phyloP scores from a whole-genome alignment of 2,888 invertebrate species.

The Xylota sylvarum region DNA sequence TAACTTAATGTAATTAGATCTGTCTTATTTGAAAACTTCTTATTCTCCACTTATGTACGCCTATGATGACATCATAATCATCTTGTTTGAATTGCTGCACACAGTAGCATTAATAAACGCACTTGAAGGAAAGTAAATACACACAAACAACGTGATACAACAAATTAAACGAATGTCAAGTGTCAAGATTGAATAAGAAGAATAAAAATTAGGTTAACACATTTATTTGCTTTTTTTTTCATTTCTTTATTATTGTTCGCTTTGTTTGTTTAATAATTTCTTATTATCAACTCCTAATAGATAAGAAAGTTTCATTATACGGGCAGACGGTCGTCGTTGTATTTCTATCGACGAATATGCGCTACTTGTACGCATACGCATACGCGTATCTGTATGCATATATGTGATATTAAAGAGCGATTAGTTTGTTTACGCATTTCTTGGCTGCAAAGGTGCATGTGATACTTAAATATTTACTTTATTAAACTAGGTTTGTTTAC shows the following conservation, averaged over 20 bases:
- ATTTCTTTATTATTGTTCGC: conserved; percentile 22
- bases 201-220: conserved; percentile 65
- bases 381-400: conserved; percentile 16
- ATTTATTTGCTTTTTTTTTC: conserved; percentile 45
- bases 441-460: conserved; percentile 47
- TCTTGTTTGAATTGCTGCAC: background rate
- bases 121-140: background rate
- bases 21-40: background rate
- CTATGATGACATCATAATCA: background rate
- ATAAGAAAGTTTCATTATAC: conserved; percentile 52
- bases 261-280: conserved; percentile 59
- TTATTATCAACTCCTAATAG: conserved; percentile 53
- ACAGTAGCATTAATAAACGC: background rate
- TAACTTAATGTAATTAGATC: background rate
- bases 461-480: conserved; percentile 59
- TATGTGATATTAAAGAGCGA: conserved; percentile 42
- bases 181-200: conserved; percentile 67
- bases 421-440: conserved; percentile 61
- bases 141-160: conserved; percentile 17
- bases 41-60: background rate
- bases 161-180: conserved; percentile 66
- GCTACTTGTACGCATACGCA: background rate
- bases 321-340: background rate
- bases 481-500: conserved; percentile 64
- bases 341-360: conserved; percentile 16